These are phyloP conservation scores for Chymomyza caudatula DNA, from an alignment of 2,888 invertebrate genomes.

Conservation along the genomic window DNA sequence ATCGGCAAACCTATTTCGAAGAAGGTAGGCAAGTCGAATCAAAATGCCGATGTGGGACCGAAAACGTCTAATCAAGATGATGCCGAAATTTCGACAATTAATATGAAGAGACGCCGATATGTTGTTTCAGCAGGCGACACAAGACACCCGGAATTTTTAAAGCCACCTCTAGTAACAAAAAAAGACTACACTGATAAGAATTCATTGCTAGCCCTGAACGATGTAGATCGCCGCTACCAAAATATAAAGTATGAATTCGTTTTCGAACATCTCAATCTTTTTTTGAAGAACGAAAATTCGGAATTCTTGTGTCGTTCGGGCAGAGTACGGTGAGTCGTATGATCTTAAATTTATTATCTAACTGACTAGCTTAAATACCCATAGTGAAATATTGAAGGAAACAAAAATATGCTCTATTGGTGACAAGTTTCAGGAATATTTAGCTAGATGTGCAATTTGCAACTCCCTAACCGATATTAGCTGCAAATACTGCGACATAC, in stretches of 20 bases:
- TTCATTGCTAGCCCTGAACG: constrained; percentile 46
- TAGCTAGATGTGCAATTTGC: background rate
- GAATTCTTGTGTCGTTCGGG: constrained; percentile 58
- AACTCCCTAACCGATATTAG: background rate
- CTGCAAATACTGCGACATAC: constrained; percentile 46
- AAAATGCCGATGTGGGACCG: background rate
- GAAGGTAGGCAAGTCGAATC: background rate
- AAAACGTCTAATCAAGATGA: no score
- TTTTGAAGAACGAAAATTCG: constrained; percentile 13
- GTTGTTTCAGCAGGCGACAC: constrained; percentile 47
- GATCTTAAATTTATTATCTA: background rate
- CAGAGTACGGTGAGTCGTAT: constrained; percentile 17
- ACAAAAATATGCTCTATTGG: background rate
- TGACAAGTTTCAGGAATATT: background rate
- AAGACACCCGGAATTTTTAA: constrained; percentile 52
- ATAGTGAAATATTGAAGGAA: background rate
- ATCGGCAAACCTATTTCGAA: constrained; percentile 27
- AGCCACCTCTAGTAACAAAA: constrained; percentile 41
- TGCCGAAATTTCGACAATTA: no score
- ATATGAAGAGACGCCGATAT: no score
- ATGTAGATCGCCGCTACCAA: constrained; percentile 53
- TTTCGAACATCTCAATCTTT: constrained; percentile 49
- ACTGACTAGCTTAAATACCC: background rate
- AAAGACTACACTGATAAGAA: constrained; percentile 42
- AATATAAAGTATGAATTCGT: constrained; percentile 61